These are phyloP conservation scores for Physocephala rufipes DNA, from an alignment of 2,888 invertebrate species.

Conservation along the genomic window DNA sequence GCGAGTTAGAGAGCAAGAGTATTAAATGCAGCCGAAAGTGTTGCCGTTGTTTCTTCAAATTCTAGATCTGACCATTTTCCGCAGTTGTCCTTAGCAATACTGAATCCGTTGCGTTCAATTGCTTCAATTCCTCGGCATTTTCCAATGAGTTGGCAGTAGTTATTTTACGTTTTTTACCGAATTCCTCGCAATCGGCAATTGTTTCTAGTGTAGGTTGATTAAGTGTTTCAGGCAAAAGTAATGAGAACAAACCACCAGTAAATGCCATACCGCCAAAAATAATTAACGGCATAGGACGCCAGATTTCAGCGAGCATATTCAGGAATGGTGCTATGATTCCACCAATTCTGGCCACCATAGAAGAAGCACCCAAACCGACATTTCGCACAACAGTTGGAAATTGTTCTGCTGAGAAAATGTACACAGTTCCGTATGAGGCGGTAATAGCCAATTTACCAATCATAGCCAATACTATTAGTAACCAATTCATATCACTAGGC, in stretches of 20 bases:
- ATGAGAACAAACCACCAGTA: slow-evolving; percentile 75
- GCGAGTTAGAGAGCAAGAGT: neutral
- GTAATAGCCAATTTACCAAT: slow-evolving; percentile 78
- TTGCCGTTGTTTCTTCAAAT: neutral
- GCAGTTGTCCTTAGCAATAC: slow-evolving; percentile 49
- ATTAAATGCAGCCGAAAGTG: neutral
- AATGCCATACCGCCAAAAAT: slow-evolving; percentile 79
- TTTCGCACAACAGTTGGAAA: slow-evolving; percentile 83
- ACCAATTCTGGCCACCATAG: slow-evolving; percentile 87
- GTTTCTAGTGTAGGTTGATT: slow-evolving; percentile 82
- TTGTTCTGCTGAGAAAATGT: slow-evolving; percentile 78
- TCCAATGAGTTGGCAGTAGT: slow-evolving; percentile 49
- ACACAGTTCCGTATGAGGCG: slow-evolving; percentile 77
- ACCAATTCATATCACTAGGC: slow-evolving; percentile 68
- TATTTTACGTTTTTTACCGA: slow-evolving; percentile 66
- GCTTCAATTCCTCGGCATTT: slow-evolving; percentile 47
- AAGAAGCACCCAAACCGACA: slow-evolving; percentile 85
- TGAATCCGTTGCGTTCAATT: slow-evolving; percentile 44
- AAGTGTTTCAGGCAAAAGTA: slow-evolving; percentile 81
- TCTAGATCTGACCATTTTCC: slow-evolving; percentile 14
- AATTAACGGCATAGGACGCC: slow-evolving; percentile 75
- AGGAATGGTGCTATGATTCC: slow-evolving; percentile 76
- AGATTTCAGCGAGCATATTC: slow-evolving; percentile 72
- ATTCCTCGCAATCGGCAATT: slow-evolving; percentile 80
- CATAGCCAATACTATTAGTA: slow-evolving; percentile 73